phyloP scores from a whole-genome alignment of 2,888 invertebrate genomes.

The Troides helena region DNA sequence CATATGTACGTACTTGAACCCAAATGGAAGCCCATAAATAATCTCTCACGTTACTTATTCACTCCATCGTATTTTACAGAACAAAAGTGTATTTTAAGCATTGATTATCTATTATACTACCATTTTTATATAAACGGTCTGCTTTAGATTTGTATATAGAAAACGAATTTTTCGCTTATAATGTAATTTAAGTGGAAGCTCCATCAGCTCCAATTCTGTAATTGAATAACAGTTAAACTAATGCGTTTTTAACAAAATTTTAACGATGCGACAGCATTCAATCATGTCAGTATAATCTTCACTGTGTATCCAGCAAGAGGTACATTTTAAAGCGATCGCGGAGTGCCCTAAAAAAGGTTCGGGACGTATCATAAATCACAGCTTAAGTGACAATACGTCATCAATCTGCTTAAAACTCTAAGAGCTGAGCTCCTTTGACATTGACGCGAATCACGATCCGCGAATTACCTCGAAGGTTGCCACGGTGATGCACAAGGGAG shows the following conservation, averaged over 20 bases:
- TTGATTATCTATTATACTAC: background rate
- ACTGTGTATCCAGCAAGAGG: slow-evolving; percentile 10
- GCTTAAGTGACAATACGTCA: slow-evolving; percentile 53
- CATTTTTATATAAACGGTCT: background rate
- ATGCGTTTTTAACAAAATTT: slow-evolving; percentile 28
- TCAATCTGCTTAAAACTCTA: slow-evolving; percentile 56
- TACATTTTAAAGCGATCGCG: slow-evolving; percentile 27
- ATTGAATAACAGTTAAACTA: slow-evolving; percentile 1
- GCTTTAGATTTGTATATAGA: background rate
- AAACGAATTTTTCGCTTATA: background rate
- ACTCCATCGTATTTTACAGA: too few relatives aligned
- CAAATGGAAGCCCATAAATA: too few relatives aligned
- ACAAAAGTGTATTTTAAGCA: too few relatives aligned
- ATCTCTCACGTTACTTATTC: too few relatives aligned
- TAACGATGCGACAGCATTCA: slow-evolving; percentile 18
- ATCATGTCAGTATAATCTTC: slow-evolving; percentile 20
- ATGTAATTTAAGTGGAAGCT: background rate
- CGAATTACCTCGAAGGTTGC: slow-evolving; percentile 33
- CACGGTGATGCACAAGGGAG: background rate
- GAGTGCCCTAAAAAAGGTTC: slow-evolving; percentile 36
- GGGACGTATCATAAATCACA: slow-evolving; percentile 55
- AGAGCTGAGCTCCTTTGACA: slow-evolving; percentile 39
- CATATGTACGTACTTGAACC: too few relatives aligned
- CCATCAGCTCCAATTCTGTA: slow-evolving; percentile 2
- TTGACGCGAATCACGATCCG: slow-evolving; percentile 36